Base-by-base conservation (phyloP, 2,888 invertebrate species). In the Monoplex corrugatus region DNA sequence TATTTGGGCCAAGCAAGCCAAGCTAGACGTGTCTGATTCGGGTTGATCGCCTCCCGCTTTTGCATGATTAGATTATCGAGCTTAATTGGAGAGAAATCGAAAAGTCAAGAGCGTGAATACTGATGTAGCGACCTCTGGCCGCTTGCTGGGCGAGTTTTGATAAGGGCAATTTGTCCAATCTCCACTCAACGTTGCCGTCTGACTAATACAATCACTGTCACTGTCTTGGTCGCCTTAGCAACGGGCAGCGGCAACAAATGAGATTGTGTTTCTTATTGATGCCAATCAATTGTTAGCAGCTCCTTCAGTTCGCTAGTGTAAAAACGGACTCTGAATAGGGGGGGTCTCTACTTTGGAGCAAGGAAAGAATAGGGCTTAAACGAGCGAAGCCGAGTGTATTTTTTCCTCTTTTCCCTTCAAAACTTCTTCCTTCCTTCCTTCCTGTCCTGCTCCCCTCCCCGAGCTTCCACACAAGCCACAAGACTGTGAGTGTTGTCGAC, bases 251-350 rank as follows among this genome's bases (percentile, higher is more conserved):
- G 87, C 78, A 83, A 86, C 57, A 90, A 91, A 91, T 91, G 80
- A 89, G 87, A 91, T 91, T 90, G 90, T 88, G 89, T 88, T 89
- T 87, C 89, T 86, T 87, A 87, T 88, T 88, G 87, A 90, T 83
- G 86, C 86, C 89, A 89, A 89, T 89, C 90, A 90, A 90, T 87
- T 87, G 90, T 89, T 50, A 78, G 87, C n/a, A 32, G 38, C 57
- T 57, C 80, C 68, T 63, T 63, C 35, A 23, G 43, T 44, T 6
- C 80, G 35, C 3, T 13, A 38, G 44, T 23, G 63, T 23, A 40
- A 50, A 45, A 80, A 83, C 13, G 28, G 83, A 38, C 40, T n/a
- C n/a, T 35, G 19, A 50, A 32, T 8, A 8, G 43, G 13, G 78
- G 35, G 86, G 40, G 35, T 23, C 43, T 23, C 38, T 16, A 75